Base-by-base conservation (phyloP, 1,140 invertebrate species). In the Neotoxoptera formosana region DNA sequence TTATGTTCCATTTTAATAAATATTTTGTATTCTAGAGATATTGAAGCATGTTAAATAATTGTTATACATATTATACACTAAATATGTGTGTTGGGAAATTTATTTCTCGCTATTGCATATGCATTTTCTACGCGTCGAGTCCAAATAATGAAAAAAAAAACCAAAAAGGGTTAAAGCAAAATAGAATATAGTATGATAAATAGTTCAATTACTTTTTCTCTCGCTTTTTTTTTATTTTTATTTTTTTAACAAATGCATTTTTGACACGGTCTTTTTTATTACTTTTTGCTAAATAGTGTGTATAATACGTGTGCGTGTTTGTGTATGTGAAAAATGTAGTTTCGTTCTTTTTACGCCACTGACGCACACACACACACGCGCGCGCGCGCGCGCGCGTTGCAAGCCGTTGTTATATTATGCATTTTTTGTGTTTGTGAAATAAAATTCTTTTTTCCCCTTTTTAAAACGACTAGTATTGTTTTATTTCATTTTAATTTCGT, bases 221-320 rank as follows among this genome's bases (percentile, higher is more conserved):
- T 30, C 60, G 14, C 21, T 60, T 51, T 90, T 89, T 89, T 56
- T 90, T 90, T 47, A 11, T n/a, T 34, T 36, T 60, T 89, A n/a
- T 51, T 56, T 60, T 90, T 60, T 90, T 90, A 34, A 30, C 89
- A 90, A 60, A 90, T 53, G 48, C 25, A 53, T 90, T 53, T 60
- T 90, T 90, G 53, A 56, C 89, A 90, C 89, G 36, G 53, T 90
- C 34, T 36, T 91, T 36, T 76, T 91, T 91, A 53, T 90, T 90
- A 87, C 45, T 47, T n/a, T 47, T 87, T 86, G 45, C 45, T 86
- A 47, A 86, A 47, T 87, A 87, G 84, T 87, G 21, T 41, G 21
- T 23, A 23, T 41, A 41, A 23, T 41, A 41, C 34, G 36, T 87
- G 14, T 87, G 41, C 41, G 25, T 86, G 41, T 86, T 14, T 86